These are phyloP conservation scores for Aleiodes sp. DNA, from an alignment of 1,140 invertebrate genomes.

Conservation along the genomic window DNA sequence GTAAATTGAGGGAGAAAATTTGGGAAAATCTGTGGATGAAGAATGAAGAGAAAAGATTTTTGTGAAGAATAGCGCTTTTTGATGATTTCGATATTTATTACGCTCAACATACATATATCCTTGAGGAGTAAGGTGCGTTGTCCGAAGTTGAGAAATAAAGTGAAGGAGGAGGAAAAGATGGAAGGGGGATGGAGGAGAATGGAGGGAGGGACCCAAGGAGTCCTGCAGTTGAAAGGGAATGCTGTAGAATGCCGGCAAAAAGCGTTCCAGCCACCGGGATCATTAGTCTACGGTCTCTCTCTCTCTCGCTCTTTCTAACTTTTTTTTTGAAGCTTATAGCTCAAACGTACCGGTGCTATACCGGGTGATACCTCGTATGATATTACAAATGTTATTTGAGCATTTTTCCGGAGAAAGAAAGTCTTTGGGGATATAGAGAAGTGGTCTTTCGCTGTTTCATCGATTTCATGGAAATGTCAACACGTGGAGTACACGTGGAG, in stretches of 20 bases:
- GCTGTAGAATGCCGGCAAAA: slow-evolving; percentile 66
- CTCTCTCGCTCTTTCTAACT: slow-evolving; percentile 17
- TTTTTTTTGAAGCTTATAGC: slow-evolving; percentile 31
- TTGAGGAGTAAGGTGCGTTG: slow-evolving; percentile 26
- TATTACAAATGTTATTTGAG: not conserved
- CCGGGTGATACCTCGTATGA: slow-evolving; percentile 31
- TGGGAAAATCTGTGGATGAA: not conserved
- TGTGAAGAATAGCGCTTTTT: too few relatives aligned
- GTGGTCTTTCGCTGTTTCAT: not conserved
- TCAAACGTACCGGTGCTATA: slow-evolving; percentile 29
- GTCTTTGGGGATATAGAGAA: not conserved
- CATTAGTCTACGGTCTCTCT: slow-evolving; percentile 62
- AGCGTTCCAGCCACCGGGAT: slow-evolving; percentile 59
- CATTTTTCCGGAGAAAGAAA: not conserved
- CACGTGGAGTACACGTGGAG: slow-evolving; percentile 40
- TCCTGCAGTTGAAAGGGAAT: slow-evolving; percentile 63
- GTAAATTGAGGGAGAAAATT: not conserved
- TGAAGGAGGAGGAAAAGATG: slow-evolving; percentile 10
- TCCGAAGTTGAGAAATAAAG: slow-evolving; percentile 22
- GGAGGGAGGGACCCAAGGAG: slow-evolving; percentile 9
- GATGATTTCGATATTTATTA: not conserved
- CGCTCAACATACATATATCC: not conserved
- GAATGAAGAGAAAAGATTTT: too few relatives aligned
- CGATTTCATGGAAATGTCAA: not conserved
- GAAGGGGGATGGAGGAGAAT: slow-evolving; percentile 28